Base-by-base conservation (phyloP, 1,140 invertebrate genomes). In the Batillaria attramentaria region DNA sequence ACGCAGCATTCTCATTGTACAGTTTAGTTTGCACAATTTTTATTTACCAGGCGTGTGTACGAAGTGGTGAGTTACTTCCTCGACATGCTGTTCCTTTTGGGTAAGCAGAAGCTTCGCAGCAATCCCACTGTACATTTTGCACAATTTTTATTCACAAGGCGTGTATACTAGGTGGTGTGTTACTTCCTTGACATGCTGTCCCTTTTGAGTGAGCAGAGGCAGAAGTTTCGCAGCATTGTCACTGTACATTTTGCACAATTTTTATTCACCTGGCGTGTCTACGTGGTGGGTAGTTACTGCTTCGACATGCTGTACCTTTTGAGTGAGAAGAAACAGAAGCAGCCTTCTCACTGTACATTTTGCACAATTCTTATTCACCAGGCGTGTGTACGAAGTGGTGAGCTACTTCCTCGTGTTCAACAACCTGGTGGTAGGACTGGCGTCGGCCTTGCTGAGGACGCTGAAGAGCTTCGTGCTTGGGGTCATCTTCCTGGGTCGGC, bases 381-480 rank as follows among this genome's bases (percentile, higher is more conserved):
- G 82, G 43, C 80, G 68, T 1, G 28, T 80, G 18, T 83, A 74
- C 41, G 80, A 83, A 43, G 28, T 81, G 18, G 54, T 85, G 37
- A 78, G 72, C 70, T 84, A 81, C 50, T 80, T 78, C 16, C 69
- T 81, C 54, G 28, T 85, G 41, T 85, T 82, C 75, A 73, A 78
- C 24, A 84, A 82, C 66, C 74, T 83, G 69, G 75, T 77, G 69
- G 79, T 84, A 3, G 82, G 82, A 20, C 6, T 85, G 28, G 54
- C 76, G 31, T 66, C 79, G 1, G 81, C 75, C 43, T 33, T 83
- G 42, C 77, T 70, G n/a, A 31, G 83, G 31, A 80, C 79, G n/a
- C 6, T 77, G 24, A 39, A 79, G 37, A 77, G 78, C 37, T 70
- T 72, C 18, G 62, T 84, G 37, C 68, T 84, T 2, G 84, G 84